Conservation (phyloP, 2,113 vertebrate genomes). For the Phylloscopus trochilus region DNA sequence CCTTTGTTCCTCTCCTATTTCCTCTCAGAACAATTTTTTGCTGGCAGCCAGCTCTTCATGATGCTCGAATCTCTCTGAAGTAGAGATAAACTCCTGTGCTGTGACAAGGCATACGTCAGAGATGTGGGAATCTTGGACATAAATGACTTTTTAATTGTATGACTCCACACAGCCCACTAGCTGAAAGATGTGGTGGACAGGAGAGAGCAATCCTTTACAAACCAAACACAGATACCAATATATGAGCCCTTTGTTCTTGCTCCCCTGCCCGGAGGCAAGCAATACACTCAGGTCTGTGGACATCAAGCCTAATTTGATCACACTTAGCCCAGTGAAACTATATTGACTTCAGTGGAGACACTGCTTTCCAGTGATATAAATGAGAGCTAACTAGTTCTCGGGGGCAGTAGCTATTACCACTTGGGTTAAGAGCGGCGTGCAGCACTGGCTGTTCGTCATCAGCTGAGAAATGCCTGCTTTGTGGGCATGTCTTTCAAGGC, state of each 20-base stretch:
- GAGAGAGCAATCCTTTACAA: conserved; percentile 26
- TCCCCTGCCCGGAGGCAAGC: conserved; percentile 24
- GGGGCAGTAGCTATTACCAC: conserved; percentile 8
- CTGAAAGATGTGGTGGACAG: not conserved
- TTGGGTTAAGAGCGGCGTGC: rapidly evolving
- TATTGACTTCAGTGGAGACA: conserved; percentile 41
- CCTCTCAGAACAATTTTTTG: not conserved
- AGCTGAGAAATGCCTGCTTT: not conserved
- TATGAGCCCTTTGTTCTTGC: conserved; percentile 36
- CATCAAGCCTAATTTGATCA: conserved; percentile 54
- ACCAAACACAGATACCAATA: conserved; percentile 11
- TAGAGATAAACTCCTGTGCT: not conserved
- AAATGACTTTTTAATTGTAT: conserved; percentile 46
- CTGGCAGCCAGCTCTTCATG: not conserved
- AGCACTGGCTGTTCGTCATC: not conserved
- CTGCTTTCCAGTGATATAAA: conserved; percentile 41
- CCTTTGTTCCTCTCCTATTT: not conserved
- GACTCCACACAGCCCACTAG: not conserved
- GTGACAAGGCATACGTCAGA: not conserved
- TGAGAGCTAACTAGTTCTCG: conserved; percentile 43
- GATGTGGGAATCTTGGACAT: not conserved
- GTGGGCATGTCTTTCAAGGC: not conserved
- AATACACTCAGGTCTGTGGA: conserved; percentile 54
- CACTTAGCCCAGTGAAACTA: conserved; percentile 32
- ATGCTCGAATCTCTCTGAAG: not conserved